These are phyloP conservation scores for Pachypanchax playfairii DNA, from an alignment of 2,113 vertebrate species.

Conservation along the genomic window DNA sequence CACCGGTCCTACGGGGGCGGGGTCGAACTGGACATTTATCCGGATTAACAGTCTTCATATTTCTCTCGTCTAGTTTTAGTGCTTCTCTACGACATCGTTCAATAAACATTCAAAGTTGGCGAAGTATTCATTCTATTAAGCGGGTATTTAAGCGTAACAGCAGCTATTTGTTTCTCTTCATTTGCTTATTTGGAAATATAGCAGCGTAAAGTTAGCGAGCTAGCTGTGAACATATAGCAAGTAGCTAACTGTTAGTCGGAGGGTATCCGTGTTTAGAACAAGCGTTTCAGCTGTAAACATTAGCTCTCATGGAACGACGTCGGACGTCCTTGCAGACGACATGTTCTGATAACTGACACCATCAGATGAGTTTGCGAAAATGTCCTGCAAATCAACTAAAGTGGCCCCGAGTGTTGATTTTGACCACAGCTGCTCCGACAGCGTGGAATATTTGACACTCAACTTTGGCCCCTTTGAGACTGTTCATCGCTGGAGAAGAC, in stretches of 20 bases:
- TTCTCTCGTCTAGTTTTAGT: conserved; percentile 11
- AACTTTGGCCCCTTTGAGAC: conserved; percentile 98
- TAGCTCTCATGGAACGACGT: no score
- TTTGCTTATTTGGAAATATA: conserved; percentile 2
- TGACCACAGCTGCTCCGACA: conserved; percentile 98
- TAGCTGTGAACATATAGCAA: conserved; percentile 7
- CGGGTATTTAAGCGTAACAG: background rate
- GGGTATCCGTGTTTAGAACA: background rate
- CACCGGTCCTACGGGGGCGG: conserved; percentile 45
- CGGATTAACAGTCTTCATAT: conserved; percentile 22
- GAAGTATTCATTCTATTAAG: no score
- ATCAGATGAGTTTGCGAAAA: conserved; percentile 63
- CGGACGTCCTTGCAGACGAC: conserved; percentile 31
- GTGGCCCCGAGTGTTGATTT: conserved; percentile 97
- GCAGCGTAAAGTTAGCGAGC: conserved; percentile 15
- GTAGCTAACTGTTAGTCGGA: conserved; percentile 16
- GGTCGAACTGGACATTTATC: background rate
- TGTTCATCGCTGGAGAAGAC: conserved; percentile 95
- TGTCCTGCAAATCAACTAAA: conserved; percentile 90
- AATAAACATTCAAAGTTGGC: rapidly evolving
- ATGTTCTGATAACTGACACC: conserved; percentile 50
- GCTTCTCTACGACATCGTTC: background rate
- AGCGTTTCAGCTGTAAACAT: background rate
- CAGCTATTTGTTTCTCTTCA: background rate
- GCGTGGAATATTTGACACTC: conserved; percentile 95